Conservation (phyloP, 2,797 vertebrate species). For the Mormyrus proboscirostris region DNA sequence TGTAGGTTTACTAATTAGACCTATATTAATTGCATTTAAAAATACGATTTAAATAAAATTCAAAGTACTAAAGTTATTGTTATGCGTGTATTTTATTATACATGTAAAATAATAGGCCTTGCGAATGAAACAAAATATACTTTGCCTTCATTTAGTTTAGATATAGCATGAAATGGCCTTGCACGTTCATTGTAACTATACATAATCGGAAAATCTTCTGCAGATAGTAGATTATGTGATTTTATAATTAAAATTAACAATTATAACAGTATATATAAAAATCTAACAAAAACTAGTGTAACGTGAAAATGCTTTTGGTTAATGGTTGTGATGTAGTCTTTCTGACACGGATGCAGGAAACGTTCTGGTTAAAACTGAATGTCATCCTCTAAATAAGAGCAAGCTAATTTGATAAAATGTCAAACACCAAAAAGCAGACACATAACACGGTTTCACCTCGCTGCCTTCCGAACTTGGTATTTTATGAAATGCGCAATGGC, state of each 20-base stretch:
- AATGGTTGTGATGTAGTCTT: not conserved
- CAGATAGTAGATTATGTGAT: not conserved
- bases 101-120: not conserved
- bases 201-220: not conserved
- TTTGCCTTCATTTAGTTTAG: not conserved
- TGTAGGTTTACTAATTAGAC: not conserved
- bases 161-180: not conserved
- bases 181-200: not conserved
- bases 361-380: slow-evolving; percentile 1
- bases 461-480: not conserved
- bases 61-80: not conserved
- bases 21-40: not conserved
- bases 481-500: not conserved
- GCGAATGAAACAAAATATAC: not conserved
- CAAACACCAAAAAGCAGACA: not conserved
- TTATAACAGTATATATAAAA: not conserved
- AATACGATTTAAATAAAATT: not conserved
- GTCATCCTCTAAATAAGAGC: not conserved
- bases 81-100: not conserved
- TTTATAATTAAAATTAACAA: not conserved
- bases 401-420: not conserved
- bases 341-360: not conserved
- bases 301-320: not conserved
- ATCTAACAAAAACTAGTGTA: not conserved
- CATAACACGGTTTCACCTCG: not conserved